A percentile compares a stretch with the other conserved stretches of the same genome.
Conservation (phyloP, 2,113 vertebrate genomes). For the Machaerirhynchus nigripectus region DNA sequence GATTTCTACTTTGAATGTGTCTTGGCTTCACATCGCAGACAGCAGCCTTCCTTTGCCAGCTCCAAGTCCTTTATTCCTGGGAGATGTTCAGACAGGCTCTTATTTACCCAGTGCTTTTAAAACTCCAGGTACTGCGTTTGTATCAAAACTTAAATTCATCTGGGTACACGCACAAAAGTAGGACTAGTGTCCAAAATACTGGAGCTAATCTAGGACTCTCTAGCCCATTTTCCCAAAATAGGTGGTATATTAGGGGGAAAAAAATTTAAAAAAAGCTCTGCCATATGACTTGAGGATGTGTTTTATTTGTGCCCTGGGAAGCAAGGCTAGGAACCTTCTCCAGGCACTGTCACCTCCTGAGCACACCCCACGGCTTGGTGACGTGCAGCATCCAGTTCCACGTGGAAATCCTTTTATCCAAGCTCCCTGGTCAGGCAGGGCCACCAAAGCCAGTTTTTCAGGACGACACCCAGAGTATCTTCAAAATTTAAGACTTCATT, state of each 20-base stretch:
- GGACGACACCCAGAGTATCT: background rate
- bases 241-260: background rate
- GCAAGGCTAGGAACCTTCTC: background rate
- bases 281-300: conserved; percentile 21
- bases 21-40: background rate
- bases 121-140: background rate
- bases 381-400: background rate
- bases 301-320: conserved; percentile 37
- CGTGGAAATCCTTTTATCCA: background rate
- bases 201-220: conserved; percentile 59
- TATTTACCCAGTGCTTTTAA: background rate
- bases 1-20: background rate
- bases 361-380: background rate
- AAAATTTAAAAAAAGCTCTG: background rate
- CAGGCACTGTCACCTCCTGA: background rate
- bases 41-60: background rate
- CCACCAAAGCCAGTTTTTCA: background rate
- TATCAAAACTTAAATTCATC: conserved; percentile 19
- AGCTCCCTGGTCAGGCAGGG: background rate
- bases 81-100: background rate
- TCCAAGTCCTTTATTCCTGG: background rate
- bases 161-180: background rate
- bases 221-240: conserved; percentile 66
- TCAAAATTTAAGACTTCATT: background rate
- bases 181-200: conserved; percentile 57